Conservation (phyloP, 2,888 invertebrate species). For the Baccha elongata region DNA sequence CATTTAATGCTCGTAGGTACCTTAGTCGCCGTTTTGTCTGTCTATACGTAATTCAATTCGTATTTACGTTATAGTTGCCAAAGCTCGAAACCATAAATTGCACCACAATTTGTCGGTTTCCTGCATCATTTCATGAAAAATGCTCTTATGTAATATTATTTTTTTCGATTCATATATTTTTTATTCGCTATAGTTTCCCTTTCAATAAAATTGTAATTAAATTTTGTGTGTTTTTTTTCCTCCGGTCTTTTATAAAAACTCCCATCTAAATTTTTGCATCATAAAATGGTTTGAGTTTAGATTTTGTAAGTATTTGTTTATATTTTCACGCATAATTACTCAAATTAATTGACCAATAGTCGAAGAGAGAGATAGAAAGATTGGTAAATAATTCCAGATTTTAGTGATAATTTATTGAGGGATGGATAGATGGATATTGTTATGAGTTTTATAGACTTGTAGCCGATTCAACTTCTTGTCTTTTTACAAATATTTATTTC, state of each 20-base stretch:
- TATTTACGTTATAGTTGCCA: neutral
- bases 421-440: too few species aligned
- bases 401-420: neutral
- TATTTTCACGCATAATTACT: conserved; percentile 9
- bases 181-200: neutral
- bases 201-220: conserved; percentile 33
- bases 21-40: neutral
- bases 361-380: neutral
- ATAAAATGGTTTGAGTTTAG: neutral
- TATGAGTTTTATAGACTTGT: too few species aligned
- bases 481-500: too few species aligned
- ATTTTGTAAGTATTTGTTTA: neutral
- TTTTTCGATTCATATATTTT: neutral
- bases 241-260: too few species aligned
- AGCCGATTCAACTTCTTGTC: too few species aligned
- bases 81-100: conserved; percentile 30
- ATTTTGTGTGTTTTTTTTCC: conserved; percentile 4
- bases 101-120: conserved; percentile 18
- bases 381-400: neutral
- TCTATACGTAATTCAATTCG: neutral
- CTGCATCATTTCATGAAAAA: conserved; percentile 28
- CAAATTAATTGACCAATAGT: conserved; percentile 24
- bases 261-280: neutral
- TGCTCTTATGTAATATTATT: conserved; percentile 2
- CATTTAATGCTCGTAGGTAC: neutral